A percentile compares a stretch with the other conserved stretches of the same genome.
Conservation (phyloP, 2,797 vertebrate species). For the Platyrinchus mystaceus region DNA sequence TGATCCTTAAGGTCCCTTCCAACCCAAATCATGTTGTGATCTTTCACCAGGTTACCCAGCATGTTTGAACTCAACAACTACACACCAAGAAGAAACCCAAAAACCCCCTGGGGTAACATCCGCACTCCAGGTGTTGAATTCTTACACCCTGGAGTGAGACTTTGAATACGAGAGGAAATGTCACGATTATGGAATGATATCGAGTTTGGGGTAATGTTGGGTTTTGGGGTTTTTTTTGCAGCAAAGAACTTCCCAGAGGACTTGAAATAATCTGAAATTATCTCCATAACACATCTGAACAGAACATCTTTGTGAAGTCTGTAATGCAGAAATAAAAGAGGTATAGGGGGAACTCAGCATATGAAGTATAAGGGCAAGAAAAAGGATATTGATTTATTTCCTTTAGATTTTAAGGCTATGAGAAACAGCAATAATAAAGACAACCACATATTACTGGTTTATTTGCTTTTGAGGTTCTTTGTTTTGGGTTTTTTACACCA, state of each 20-base stretch:
- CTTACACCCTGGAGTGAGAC: not conserved
- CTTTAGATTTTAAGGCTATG: not conserved
- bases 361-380: not conserved
- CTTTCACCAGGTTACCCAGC: not conserved
- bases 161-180: not conserved
- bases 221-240: accelerated
- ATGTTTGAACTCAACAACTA: not conserved
- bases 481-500: not conserved
- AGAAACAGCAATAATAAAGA: not conserved
- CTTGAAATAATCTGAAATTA: not conserved
- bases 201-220: accelerated
- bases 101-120: not conserved
- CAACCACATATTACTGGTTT: not conserved
- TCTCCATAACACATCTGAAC: not conserved
- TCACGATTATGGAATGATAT: accelerated
- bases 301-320: not conserved
- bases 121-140: not conserved
- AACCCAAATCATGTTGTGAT: not conserved
- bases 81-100: not conserved
- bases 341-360: not conserved
- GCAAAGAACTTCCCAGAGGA: not conserved
- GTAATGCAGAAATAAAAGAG: not conserved
- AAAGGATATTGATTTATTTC: not conserved
- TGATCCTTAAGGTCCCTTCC: not conserved
- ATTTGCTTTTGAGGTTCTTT: not conserved